Conservation (phyloP, 1,140 invertebrate species). For the Alviniconcha marisindica region DNA sequence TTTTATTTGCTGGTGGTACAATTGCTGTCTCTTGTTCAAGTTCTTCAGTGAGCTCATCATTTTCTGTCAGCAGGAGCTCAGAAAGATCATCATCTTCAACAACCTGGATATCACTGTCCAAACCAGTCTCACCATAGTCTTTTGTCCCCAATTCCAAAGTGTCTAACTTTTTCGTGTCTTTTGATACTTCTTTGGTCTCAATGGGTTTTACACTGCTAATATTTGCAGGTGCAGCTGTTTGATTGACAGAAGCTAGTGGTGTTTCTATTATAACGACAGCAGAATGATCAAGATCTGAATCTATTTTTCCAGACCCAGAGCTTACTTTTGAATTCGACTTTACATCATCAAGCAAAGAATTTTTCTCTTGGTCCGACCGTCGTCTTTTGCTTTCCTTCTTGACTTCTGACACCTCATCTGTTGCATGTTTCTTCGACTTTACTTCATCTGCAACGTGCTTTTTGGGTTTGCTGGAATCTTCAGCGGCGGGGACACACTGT, state of each 20-base stretch:
- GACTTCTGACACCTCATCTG: not conserved
- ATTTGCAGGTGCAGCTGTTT: too few species aligned
- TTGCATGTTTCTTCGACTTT: not conserved
- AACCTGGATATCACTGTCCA: constrained; percentile 23
- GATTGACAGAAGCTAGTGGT: too few species aligned
- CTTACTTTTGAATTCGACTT: too few species aligned
- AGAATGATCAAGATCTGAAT: too few species aligned
- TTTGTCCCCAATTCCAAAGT: too few species aligned
- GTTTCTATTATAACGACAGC: too few species aligned
- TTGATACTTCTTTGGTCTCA: too few species aligned
- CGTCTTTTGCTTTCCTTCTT: constrained; percentile 28
- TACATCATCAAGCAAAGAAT: not conserved
- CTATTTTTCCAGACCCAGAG: too few species aligned
- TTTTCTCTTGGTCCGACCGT: constrained; percentile 23
- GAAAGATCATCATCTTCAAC: constrained; percentile 38
- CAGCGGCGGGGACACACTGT: too few species aligned
- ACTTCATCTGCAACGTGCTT: not conserved
- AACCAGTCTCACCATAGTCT: too few species aligned
- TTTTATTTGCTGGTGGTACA: constrained; percentile 2
- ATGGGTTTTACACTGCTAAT: too few species aligned
- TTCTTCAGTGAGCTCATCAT: constrained; percentile 53
- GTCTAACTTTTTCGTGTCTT: too few species aligned
- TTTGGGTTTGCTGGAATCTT: constrained; percentile 27
- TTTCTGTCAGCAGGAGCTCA: constrained; percentile 33
- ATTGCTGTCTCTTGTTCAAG: constrained; percentile 43